Evolutionary conservation across 2,797 vertebrate genomes (phyloP).

Genomic region (Podarcis siculus): DNA sequence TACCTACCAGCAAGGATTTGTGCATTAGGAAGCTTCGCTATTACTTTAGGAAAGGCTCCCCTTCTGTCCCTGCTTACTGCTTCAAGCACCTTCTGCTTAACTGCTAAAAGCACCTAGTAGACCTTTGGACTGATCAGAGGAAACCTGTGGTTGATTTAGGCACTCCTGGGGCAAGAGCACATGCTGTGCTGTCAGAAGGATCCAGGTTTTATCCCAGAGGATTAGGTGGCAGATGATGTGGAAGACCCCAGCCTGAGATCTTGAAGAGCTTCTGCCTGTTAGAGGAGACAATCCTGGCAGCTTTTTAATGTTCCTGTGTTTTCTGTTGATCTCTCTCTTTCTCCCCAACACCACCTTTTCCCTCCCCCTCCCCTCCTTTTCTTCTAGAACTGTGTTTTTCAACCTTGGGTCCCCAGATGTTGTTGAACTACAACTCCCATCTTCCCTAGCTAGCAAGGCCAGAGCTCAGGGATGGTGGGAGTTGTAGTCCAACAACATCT

Average conservation of each 20-base stretch:
- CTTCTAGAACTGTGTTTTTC: too few relatives aligned
- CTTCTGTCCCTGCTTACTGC: background rate
- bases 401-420: too few relatives aligned
- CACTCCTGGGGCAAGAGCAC: background rate
- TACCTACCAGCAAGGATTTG: constrained; percentile 9
- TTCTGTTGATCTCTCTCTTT: background rate
- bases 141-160: background rate
- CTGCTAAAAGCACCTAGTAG: background rate
- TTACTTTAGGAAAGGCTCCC: background rate
- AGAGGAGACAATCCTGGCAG: background rate
- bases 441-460: too few relatives aligned
- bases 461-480: too few relatives aligned
- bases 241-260: too few relatives aligned
- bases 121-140: background rate
- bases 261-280: background rate
- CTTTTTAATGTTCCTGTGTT: background rate
- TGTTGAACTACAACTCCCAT: too few relatives aligned
- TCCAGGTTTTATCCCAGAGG: background rate
- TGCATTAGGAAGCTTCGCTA: background rate
- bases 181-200: background rate
- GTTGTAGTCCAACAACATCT: too few relatives aligned
- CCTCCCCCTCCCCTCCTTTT: too few relatives aligned
- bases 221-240: background rate
- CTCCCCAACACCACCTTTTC: background rate
- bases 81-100: background rate